Percentiles rank a stretch among this genome's conserved stretches.
Conservation (phyloP, 2,113 vertebrate genomes). For the Nicator chloris region DNA sequence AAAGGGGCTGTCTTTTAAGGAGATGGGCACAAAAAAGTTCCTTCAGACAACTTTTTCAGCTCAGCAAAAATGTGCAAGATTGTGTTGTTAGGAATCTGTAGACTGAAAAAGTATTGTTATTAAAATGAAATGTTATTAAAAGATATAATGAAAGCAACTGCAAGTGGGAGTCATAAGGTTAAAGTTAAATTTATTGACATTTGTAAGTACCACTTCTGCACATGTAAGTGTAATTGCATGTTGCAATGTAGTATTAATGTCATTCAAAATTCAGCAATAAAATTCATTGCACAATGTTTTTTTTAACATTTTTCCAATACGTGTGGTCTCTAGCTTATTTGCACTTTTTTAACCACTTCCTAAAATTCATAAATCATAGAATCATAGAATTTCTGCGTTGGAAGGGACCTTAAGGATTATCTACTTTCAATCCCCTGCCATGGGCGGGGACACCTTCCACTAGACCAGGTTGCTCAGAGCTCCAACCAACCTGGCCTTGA, state of each 20-base stretch:
- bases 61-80: neutral
- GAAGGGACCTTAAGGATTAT: neutral
- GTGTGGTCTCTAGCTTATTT: neutral
- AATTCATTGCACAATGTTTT: neutral
- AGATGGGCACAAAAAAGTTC: neutral
- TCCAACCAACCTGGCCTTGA: neutral
- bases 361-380: neutral
- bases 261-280: neutral
- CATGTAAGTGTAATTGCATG: neutral
- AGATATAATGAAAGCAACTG: neutral
- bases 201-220: neutral
- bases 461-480: neutral
- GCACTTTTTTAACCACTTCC: neutral
- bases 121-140: neutral
- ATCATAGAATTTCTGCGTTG: neutral
- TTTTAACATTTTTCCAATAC: neutral
- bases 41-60: neutral
- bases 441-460: neutral
- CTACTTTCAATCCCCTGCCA: neutral
- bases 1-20: neutral
- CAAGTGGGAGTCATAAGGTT: neutral
- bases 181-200: neutral
- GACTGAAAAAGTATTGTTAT: neutral
- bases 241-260: neutral
- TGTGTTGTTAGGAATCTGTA: neutral